Base-by-base conservation (phyloP, 2,888 invertebrate species). In the Acleris laterana region DNA sequence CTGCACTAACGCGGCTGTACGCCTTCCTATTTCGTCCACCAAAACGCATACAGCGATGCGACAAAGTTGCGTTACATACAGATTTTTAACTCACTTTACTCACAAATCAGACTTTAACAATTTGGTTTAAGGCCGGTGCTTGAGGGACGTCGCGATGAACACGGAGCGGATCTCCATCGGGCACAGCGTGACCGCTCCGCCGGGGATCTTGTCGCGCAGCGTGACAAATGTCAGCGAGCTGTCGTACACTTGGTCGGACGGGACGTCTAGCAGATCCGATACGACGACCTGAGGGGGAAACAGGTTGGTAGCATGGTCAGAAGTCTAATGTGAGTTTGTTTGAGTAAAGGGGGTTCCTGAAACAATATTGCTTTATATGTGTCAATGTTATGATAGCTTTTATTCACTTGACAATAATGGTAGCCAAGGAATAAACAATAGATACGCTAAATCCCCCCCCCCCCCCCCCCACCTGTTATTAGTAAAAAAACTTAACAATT, bases 111-210 rank as follows among this genome's bases (percentile, higher is more conserved):
- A 20, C 44, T 63, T 44, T 57, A 32, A 49, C 49, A 32, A 63
- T 59, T 64, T 64, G 52, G 59, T 58, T 59, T 58, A 38, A 50
- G 55, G 9, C 25, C 76, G 77, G 20, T 81, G 84, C 55, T 78
- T 84, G 5, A 80, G 57, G 0, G 88, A 87, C 16, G 83, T 81
- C 69, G 89, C 87, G 58, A 92, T 76, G 76, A 94, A 90, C 48
- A 93, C 93, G 0, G 94, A 93, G 65, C 93, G 85, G 53, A 94
- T 84, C 71, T 94, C 94, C 94, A 94, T 94, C 22, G 94, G 94
- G 75, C 95, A 95, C 2, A 94, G 82, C 1, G 86, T 83, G 57
- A 89, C 63, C 0, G 81, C 69, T 0, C 81, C 84, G 53, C 77
- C 80, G 1, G 83, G 77, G 4, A 89, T 25, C 0, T 74, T 75